Evolutionary conservation across 2,888 invertebrate genomes (phyloP).

Genomic region (Acronicta psi): DNA sequence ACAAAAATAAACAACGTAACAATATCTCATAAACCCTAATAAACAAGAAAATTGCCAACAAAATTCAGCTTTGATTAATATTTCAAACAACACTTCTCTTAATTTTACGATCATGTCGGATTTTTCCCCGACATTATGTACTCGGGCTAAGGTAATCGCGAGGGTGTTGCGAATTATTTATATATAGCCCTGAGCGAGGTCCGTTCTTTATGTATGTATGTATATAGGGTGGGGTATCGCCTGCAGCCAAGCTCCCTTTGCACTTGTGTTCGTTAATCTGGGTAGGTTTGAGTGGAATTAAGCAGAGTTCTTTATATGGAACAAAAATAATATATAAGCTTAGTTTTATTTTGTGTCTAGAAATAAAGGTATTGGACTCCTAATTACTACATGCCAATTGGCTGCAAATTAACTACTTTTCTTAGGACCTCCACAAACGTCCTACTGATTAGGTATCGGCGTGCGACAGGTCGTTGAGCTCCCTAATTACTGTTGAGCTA

Average conservation of each 20-base stretch:
- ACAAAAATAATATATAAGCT: too few species aligned
- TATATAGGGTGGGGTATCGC: constrained; percentile 3
- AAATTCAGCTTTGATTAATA: constrained; percentile 31
- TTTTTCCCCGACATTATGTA: constrained; percentile 42
- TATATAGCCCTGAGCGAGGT: constrained; percentile 12
- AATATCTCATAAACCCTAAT: constrained; percentile 26
- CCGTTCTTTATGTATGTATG: neutral
- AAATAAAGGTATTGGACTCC: too few species aligned
- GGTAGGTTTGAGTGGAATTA: constrained; percentile 11
- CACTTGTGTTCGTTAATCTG: constrained; percentile 26
- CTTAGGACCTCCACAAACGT: too few species aligned
- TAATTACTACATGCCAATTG: too few species aligned
- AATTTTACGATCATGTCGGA: constrained; percentile 53
- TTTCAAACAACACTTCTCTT: constrained; percentile 37
- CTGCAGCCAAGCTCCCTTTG: constrained; percentile 17
- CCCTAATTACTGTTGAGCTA: too few species aligned
- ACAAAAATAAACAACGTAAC: constrained; percentile 1
- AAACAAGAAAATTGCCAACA: constrained; percentile 16
- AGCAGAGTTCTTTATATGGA: constrained; percentile 4
- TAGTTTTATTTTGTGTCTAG: too few species aligned
- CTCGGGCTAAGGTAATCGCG: constrained; percentile 20
- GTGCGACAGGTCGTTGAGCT: too few species aligned
- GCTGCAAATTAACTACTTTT: too few species aligned
- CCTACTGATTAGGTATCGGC: too few species aligned
- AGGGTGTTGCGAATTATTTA: constrained; percentile 44